Evolutionary conservation across 1,140 invertebrate species (phyloP), one percentile per base, ranked within the genome.

Genomic region (Wasmannia auropunctata): DNA sequence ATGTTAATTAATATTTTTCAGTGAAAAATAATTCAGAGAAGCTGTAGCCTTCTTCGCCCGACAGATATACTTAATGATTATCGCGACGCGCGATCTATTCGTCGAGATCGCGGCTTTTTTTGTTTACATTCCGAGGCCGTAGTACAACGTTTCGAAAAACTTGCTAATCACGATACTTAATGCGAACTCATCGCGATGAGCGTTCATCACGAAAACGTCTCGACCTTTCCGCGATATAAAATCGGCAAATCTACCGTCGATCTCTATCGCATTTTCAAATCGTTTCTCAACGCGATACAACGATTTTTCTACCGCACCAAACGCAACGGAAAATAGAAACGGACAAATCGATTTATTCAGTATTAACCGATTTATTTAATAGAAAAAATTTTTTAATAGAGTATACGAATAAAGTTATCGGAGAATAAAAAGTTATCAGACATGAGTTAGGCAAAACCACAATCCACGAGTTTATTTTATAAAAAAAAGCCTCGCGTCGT

Each of bases 141-240:
- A 34, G 51, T 83, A 54, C 49, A 72, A 56, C 19, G 22, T 54
- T 72, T 74, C 31, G 25, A 72, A 58, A 83, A 74, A 70, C 51
- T 74, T 40, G 40, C 28, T 60, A 72, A 72, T 83, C 51, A 74
- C 10, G 67, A 34, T 46, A 43, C 25, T 58, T 72, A 74, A 83
- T 34, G 25, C 31, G 60, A 34, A 28, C 31, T n/a, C 40, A n/a
- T n/a, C n/a, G n/a, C n/a, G 14, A 16, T 10, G 34, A 25, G 37
- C 54, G 54, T 2, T 11, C 8, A 19, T 76, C 25, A 5, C 6
- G 76, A 49, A 54, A 31, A 28, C 22, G 0, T 5, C 43, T 67
- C 8, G 37, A 65, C 58, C 4, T 56, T 25, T 34, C 25, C 40
- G n/a, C 31, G 43, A 79, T 70, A 31, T 56, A 56, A 56, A n/a